A percentile compares a stretch with the other conserved stretches of the same genome.
These are phyloP conservation scores for Horisme vitalbata DNA, from an alignment of 2,888 invertebrate genomes.

Conservation along the genomic window DNA sequence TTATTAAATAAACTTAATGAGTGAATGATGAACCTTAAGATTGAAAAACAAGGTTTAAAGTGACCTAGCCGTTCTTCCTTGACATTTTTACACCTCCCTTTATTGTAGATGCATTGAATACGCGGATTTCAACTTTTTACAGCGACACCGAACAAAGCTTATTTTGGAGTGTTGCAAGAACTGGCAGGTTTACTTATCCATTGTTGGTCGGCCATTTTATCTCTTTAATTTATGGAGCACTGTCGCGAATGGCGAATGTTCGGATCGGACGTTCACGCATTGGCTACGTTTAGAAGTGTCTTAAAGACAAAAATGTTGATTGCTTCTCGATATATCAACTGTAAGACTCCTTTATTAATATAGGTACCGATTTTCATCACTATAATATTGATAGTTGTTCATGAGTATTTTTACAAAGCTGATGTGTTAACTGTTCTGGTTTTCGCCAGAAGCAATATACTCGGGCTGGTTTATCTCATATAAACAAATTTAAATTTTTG, in stretches of 20 bases:
- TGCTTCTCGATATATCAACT: too few relatives aligned
- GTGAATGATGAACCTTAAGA: too few relatives aligned
- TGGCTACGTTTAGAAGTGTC: conserved; percentile 12
- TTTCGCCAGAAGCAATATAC: too few relatives aligned
- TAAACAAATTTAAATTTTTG: too few relatives aligned
- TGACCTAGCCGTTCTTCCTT: conserved; percentile 9
- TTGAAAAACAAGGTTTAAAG: too few relatives aligned
- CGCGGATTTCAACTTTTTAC: conserved; percentile 74
- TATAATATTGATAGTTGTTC: too few relatives aligned
- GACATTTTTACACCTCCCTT: conserved; percentile 47
- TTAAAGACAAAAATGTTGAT: conserved; percentile 4
- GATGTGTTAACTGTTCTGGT: too few relatives aligned
- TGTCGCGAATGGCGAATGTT: conserved; percentile 73
- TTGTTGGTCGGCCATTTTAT: conserved; percentile 79
- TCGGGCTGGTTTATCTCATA: too few relatives aligned
- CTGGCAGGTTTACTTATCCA: conserved; percentile 73
- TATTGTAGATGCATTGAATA: conserved; percentile 66
- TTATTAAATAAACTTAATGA: too few relatives aligned
- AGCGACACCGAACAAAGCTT: conserved; percentile 61
- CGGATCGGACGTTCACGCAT: conserved; percentile 50
- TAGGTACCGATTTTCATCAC: too few relatives aligned
- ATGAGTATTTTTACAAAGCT: too few relatives aligned
- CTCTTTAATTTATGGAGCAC: conserved; percentile 77
- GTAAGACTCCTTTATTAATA: too few relatives aligned
- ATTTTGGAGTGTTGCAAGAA: conserved; percentile 74